Conservation (phyloP, 2,888 invertebrate species). For the Actias luna region DNA sequence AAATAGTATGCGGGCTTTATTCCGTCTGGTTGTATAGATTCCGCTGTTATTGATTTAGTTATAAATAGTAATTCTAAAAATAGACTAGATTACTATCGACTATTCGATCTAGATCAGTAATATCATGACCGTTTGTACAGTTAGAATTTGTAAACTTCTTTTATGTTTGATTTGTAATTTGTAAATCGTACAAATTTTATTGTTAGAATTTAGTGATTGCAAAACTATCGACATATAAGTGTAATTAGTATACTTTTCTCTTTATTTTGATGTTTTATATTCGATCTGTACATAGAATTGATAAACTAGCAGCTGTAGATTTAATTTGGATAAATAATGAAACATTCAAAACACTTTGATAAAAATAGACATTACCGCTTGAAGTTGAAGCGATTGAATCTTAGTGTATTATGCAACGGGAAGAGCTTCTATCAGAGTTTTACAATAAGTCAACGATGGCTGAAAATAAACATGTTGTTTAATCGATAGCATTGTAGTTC, state of each 20-base stretch:
- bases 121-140: background rate
- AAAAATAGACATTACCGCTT: background rate
- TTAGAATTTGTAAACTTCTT: background rate
- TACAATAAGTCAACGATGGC: too few species aligned
- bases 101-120: background rate
- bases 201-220: background rate
- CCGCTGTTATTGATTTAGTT: conserved; percentile 22
- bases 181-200: background rate
- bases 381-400: background rate
- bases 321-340: background rate
- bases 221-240: background rate
- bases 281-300: background rate
- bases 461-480: too few species aligned
- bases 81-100: background rate
- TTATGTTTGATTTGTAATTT: background rate
- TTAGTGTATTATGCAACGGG: too few species aligned
- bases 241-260: background rate
- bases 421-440: too few species aligned
- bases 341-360: too few species aligned
- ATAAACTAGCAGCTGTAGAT: background rate
- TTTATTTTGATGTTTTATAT: background rate
- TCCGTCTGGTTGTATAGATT: conserved; percentile 25
- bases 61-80: conserved; percentile 21
- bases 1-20: conserved; percentile 33
- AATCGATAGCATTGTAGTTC: too few species aligned